phyloP scores from a whole-genome alignment of 2,797 vertebrate species.

The Mus minutoides region DNA sequence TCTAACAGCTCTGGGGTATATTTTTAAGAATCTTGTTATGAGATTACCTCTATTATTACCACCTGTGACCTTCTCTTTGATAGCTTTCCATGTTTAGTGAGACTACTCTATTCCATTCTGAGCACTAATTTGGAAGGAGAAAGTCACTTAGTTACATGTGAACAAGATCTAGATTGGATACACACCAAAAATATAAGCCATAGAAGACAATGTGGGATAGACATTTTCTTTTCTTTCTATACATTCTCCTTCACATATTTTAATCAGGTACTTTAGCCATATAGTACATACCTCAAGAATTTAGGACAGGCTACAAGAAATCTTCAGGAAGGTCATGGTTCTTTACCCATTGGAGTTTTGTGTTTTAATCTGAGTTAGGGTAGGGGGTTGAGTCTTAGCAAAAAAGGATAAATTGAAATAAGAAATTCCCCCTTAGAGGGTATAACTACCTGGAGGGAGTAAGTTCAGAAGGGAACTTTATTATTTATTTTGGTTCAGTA shows the following conservation, averaged over 20 bases:
- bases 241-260: slow-evolving; percentile 2
- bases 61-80: slow-evolving; percentile 68
- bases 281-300: not conserved
- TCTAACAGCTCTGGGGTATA: slow-evolving; percentile 67
- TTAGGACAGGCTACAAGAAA: not conserved
- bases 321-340: not conserved
- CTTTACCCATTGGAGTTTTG: not conserved
- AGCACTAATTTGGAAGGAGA: slow-evolving; percentile 18
- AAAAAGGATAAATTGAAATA: not conserved
- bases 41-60: slow-evolving; percentile 66
- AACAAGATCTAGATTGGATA: slow-evolving; percentile 19
- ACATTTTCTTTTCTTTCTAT: not conserved
- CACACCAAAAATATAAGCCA: slow-evolving; percentile 44
- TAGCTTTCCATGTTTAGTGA: slow-evolving; percentile 11
- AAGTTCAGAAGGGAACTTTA: not conserved
- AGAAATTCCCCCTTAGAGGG: not conserved
- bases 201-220: not conserved
- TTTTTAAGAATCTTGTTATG: slow-evolving; percentile 69
- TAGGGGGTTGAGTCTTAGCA: not conserved
- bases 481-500: not conserved
- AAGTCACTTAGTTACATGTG: not conserved
- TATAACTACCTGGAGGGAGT: not conserved
- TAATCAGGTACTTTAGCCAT: not conserved
- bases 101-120: slow-evolving; percentile 58
- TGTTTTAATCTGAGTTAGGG: not conserved